Evolutionary conservation across 2,888 invertebrate species (phyloP), one percentile per base, ranked within the genome.

Genomic region (Andrena bucephala): DNA sequence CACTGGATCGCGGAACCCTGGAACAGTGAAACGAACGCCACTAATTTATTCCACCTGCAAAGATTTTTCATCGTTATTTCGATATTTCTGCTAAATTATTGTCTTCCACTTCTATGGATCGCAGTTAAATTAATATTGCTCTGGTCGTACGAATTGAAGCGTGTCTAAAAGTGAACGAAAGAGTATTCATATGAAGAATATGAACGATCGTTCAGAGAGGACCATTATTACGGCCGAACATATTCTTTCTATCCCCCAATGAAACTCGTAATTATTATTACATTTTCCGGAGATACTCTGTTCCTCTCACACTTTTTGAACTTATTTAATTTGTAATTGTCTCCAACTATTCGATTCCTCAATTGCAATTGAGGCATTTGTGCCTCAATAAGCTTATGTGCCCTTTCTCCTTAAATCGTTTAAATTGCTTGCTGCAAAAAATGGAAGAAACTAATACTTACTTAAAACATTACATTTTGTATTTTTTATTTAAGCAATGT

Each of bases 111-210:
- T 24, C 16, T 1, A n/a, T 8, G 6, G 10, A 2, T 16, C 33
- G 7, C 16, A 6, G 16, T 13, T 24, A 36, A 75, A 60, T 74
- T 60, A 67, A 67, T 60, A 52, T 36, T 57, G 13, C 16, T 13
- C 6, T 10, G n/a, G 31, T 16, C 4, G 36, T 20, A 27, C 10
- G 62, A 52, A 27, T 54, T 62, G 42, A 24, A 48, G 33, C 8
- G 0, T 0, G 3, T 3, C 29, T n/a, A 36, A 63, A 29, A 20
- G 36, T 6, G 7, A 4, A 10, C 2, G 10, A 13, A 52, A 20
- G 69, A 36, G 27, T 36, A 24, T 8, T 27, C 20, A 20, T n/a
- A 6, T 0, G 6, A 7, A 27, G n/a, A 33, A 50, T 50, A 8
- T 7, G 36, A 36, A n/a, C n/a, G 10, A 16, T 29, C 20, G 33